Conservation (phyloP, 2,797 vertebrate species). For the Limnodromus scolopaceus region DNA sequence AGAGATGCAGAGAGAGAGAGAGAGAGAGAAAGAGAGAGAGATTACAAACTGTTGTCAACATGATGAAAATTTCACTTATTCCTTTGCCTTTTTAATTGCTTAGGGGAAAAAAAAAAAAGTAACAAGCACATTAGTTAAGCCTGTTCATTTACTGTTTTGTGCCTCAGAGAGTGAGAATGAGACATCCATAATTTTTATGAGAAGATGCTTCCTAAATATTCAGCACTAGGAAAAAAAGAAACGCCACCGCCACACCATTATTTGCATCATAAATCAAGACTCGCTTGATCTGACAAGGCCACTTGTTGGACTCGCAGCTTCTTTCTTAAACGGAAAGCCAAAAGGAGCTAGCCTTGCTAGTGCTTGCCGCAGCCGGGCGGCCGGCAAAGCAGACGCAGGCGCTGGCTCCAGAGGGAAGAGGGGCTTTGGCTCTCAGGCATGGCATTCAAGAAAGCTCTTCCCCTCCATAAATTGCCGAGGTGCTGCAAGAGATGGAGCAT, state of each 20-base stretch:
- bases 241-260: conserved; percentile 69
- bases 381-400: neutral
- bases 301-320: conserved; percentile 67
- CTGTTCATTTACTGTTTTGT: conserved; percentile 77
- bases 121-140: conserved; percentile 70
- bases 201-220: conserved; percentile 77
- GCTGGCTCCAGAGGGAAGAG: conserved; percentile 1
- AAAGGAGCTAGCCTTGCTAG: neutral
- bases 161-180: conserved; percentile 77
- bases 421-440: conserved; percentile 9
- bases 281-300: conserved; percentile 67
- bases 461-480: conserved; percentile 45
- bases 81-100: conserved; percentile 68
- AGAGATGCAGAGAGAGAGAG: conserved; percentile 42
- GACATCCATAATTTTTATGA: conserved; percentile 76
- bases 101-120: neutral
- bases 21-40: conserved; percentile 21
- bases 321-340: conserved; percentile 53
- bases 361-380: neutral
- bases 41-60: conserved; percentile 19
- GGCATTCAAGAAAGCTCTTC: conserved; percentile 46
- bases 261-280: conserved; percentile 74
- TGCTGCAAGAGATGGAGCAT: conserved; percentile 56
- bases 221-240: conserved; percentile 73
- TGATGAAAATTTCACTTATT: conserved; percentile 50